A percentile compares a stretch with the other conserved stretches of the same genome.
Evolutionary conservation across 1,140 invertebrate genomes (phyloP).

Genomic region (Saccostrea glomerata): DNA sequence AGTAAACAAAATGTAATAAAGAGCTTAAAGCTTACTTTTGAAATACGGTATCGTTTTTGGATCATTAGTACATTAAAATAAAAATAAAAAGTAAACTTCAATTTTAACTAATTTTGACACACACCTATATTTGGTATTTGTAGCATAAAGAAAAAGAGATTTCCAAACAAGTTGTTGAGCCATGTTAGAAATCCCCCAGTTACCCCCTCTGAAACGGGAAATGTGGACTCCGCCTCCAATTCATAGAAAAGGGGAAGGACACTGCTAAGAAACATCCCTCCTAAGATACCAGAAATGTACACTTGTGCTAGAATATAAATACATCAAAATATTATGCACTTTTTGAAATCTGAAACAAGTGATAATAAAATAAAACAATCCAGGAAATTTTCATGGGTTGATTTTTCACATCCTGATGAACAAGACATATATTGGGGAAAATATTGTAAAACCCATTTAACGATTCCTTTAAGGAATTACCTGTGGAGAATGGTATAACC

Average conservation of each 20-base stretch:
- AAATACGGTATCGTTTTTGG: too few relatives aligned
- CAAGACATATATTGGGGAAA: too few relatives aligned
- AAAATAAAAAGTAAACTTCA: too few relatives aligned
- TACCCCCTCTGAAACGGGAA: conserved; percentile 80
- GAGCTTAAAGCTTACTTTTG: too few relatives aligned
- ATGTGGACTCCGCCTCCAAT: conserved; percentile 80
- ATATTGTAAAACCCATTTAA: too few relatives aligned
- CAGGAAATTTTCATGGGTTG: too few relatives aligned
- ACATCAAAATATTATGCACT: neutral
- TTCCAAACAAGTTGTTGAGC: conserved; percentile 71
- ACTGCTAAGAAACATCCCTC: conserved; percentile 78
- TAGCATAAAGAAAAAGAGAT: conserved; percentile 56
- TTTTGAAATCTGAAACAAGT: too few relatives aligned
- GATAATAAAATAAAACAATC: too few relatives aligned
- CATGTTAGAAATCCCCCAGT: conserved; percentile 80
- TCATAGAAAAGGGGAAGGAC: conserved; percentile 80
- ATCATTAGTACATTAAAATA: too few relatives aligned
- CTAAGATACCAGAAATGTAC: conserved; percentile 65
- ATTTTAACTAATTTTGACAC: conserved; percentile 16
- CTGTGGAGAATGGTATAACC: conserved; percentile 49
- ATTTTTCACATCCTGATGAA: too few relatives aligned
- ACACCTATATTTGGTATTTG: conserved; percentile 61
- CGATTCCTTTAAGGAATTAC: conserved; percentile 14
- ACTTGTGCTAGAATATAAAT: conserved; percentile 59
- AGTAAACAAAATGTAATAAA: too few relatives aligned